phyloP scores from a whole-genome alignment of 2,113 vertebrate genomes.

The Sylvilagus bachmani region DNA sequence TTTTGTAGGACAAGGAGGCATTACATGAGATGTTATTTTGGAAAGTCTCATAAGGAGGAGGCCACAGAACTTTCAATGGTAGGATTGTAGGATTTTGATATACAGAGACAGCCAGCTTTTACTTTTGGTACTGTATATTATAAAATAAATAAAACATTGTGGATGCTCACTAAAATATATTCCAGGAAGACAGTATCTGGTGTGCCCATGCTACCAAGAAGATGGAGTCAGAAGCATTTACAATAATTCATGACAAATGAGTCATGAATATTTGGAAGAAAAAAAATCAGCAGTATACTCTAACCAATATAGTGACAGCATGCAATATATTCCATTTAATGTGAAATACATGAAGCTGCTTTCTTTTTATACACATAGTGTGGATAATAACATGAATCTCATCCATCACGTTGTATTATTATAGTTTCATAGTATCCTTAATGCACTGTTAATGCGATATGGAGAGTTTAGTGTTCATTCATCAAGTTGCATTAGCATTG shows the following conservation, averaged over 20 bases:
- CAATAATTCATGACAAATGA: neutral
- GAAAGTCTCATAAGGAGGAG: neutral
- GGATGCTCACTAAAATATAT: neutral
- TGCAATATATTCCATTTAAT: neutral
- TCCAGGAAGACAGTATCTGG: rapidly evolving
- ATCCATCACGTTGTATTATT: slow-evolving; percentile 83
- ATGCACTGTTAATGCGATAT: slow-evolving; percentile 84
- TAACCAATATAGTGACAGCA: neutral
- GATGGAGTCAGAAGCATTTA: neutral
- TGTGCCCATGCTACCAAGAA: neutral
- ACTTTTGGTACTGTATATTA: neutral
- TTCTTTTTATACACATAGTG: slow-evolving; percentile 68
- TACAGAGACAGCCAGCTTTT: neutral
- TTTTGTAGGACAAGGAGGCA: neutral
- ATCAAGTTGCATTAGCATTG: slow-evolving; percentile 84
- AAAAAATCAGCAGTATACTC: neutral
- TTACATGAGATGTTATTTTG: neutral
- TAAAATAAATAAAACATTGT: neutral
- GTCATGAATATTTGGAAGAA: neutral
- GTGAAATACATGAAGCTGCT: neutral
- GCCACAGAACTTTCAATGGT: neutral
- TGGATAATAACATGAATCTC: slow-evolving; percentile 71
- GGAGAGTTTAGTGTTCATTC: slow-evolving; percentile 79
- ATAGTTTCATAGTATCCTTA: slow-evolving; percentile 75
- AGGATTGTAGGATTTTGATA: neutral